Conservation (phyloP, 2,113 vertebrate genomes). For the Ptyas mucosa region DNA sequence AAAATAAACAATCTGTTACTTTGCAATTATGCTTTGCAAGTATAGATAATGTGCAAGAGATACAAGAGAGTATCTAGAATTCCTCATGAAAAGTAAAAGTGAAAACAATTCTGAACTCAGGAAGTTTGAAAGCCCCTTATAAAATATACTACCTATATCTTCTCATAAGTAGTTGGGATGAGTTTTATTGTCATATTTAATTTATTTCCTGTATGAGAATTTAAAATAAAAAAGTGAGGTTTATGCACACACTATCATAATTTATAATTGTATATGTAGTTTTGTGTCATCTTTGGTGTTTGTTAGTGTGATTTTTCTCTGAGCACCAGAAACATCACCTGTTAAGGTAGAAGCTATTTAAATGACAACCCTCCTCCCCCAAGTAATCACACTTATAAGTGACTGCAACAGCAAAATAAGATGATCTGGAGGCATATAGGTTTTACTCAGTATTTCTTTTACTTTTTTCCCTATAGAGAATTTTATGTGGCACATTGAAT, state of each 20-base stretch:
- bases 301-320: neutral
- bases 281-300: neutral
- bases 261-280: neutral
- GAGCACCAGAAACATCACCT: neutral
- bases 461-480: neutral
- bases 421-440: neutral
- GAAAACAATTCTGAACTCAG: neutral
- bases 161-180: neutral
- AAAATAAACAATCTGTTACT: neutral
- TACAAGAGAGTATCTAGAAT: neutral
- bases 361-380: neutral
- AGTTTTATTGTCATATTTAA: neutral
- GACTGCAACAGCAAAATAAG: neutral
- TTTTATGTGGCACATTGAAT: neutral
- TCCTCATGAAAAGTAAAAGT: neutral
- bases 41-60: neutral
- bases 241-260: neutral
- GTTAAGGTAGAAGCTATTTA: neutral
- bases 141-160: neutral
- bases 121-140: neutral
- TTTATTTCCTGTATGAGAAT: neutral
- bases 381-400: neutral
- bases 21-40: neutral
- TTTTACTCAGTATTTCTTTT: neutral
- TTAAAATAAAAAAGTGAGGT: constrained; percentile 9